These are phyloP conservation scores for Drosophila pectinifera DNA, from an alignment of 1,140 invertebrate genomes.

Conservation along the genomic window DNA sequence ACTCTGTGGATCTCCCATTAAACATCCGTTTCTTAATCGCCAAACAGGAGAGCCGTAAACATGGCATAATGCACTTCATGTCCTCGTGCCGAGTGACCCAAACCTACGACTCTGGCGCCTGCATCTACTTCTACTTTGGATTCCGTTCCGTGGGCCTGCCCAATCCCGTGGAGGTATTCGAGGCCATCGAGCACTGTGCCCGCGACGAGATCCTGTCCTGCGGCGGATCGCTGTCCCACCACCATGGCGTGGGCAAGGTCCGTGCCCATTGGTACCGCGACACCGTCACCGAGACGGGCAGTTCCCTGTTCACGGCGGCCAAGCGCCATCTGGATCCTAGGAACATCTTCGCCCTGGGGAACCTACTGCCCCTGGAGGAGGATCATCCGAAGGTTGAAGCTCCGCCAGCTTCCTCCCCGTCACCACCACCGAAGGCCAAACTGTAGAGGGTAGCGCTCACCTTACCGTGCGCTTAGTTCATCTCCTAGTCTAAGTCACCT, in stretches of 20 bases:
- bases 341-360: slow-evolving; percentile 96
- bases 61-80: slow-evolving; percentile 88
- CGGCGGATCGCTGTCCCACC: slow-evolving; percentile 97
- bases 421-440: slow-evolving; percentile 68
- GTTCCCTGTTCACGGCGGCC: slow-evolving; percentile 91
- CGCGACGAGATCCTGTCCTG: slow-evolving; percentile 95
- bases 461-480: slow-evolving; percentile 29
- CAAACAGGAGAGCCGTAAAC: slow-evolving; percentile 89
- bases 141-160: slow-evolving; percentile 91
- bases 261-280: slow-evolving; percentile 93
- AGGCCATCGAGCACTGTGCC: slow-evolving; percentile 92
- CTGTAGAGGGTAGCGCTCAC: slow-evolving; percentile 47
- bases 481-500: slow-evolving; percentile 61
- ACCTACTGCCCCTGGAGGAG: slow-evolving; percentile 86
- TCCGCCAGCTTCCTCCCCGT: not conserved
- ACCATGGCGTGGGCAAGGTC: slow-evolving; percentile 98
- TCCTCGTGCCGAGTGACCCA: slow-evolving; percentile 96
- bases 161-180: slow-evolving; percentile 93
- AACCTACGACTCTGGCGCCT: slow-evolving; percentile 97
- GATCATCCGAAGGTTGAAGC: slow-evolving; percentile 2
- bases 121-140: slow-evolving; percentile 99
- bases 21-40: not conserved
- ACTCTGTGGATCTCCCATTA: not conserved
- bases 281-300: slow-evolving; percentile 91
- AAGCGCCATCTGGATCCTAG: slow-evolving; percentile 96